These are phyloP conservation scores for Seriola rivoliana DNA, from an alignment of 2,113 vertebrate species.

Conservation along the genomic window DNA sequence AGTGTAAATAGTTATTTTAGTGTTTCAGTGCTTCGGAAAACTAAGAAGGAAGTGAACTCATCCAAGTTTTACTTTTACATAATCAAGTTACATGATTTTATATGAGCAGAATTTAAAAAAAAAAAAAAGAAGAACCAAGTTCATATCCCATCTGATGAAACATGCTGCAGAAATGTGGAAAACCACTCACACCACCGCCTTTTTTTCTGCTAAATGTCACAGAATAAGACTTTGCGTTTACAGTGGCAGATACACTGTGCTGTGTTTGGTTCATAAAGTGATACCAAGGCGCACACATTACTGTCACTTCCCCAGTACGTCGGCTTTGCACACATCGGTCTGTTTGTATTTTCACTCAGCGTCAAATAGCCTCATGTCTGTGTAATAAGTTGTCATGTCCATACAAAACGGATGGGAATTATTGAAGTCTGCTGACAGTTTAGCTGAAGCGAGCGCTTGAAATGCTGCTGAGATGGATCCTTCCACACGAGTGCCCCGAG, in stretches of 20 bases:
- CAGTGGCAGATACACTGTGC: not conserved
- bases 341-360: constrained; percentile 35
- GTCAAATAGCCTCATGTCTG: constrained; percentile 56
- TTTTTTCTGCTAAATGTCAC: not conserved
- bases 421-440: constrained; percentile 71
- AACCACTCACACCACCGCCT: not conserved
- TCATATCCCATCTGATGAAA: constrained; percentile 2
- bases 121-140: not conserved
- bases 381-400: constrained; percentile 65
- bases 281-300: not conserved
- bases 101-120: not conserved
- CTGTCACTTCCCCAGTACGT: constrained; percentile 26
- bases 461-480: constrained; percentile 73
- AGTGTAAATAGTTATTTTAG: not conserved
- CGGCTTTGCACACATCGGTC: constrained; percentile 7
- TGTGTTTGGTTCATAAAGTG: not conserved
- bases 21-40: not conserved
- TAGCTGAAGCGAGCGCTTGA: constrained; percentile 62
- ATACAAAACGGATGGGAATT: constrained; percentile 53
- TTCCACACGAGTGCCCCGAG: constrained; percentile 61
- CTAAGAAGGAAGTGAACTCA: not conserved
- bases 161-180: not conserved
- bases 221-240: constrained; percentile 4
- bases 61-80: not conserved
- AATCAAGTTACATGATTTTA: not conserved